Conservation (phyloP, 2,113 vertebrate genomes). For the Orthonyx spaldingii region DNA sequence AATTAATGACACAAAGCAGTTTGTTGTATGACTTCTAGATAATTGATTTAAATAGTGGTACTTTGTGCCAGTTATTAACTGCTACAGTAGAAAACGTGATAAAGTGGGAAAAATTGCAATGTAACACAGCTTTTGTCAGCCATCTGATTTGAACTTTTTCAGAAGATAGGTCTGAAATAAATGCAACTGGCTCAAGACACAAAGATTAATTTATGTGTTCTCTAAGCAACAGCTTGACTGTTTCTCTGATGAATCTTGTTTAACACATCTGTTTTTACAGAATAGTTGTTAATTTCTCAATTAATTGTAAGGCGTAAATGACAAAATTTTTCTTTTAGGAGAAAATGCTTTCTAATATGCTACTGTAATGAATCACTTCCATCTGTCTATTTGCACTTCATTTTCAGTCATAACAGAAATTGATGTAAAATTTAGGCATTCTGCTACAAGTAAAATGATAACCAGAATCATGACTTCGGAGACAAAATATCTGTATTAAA, state of each 20-base stretch:
- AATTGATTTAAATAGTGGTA: not conserved
- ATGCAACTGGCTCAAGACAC: not conserved
- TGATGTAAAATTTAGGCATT: not conserved
- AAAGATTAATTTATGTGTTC: not conserved
- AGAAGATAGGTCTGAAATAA: not conserved
- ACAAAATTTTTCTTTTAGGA: not conserved
- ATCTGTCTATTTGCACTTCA: conserved; percentile 3
- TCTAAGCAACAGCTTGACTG: not conserved
- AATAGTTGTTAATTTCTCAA: conserved; percentile 3
- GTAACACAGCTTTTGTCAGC: not conserved
- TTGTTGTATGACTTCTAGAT: not conserved
- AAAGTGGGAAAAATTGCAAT: not conserved
- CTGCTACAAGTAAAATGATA: not conserved
- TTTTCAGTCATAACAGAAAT: not conserved
- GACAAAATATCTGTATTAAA: not conserved
- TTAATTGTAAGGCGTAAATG: conserved; percentile 7
- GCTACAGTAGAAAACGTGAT: not conserved
- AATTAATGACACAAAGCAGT: not conserved
- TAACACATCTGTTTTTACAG: conserved; percentile 11
- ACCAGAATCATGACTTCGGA: not conserved
- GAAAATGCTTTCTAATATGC: conserved; percentile 10
- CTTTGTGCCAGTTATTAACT: not conserved
- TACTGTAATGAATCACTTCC: conserved; percentile 6
- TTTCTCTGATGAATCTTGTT: not conserved
- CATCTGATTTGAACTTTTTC: not conserved